Base-by-base conservation (phyloP, 30 jellyfish, hydroid and myxozoan genomes). In the Aurelia sp. region DNA sequence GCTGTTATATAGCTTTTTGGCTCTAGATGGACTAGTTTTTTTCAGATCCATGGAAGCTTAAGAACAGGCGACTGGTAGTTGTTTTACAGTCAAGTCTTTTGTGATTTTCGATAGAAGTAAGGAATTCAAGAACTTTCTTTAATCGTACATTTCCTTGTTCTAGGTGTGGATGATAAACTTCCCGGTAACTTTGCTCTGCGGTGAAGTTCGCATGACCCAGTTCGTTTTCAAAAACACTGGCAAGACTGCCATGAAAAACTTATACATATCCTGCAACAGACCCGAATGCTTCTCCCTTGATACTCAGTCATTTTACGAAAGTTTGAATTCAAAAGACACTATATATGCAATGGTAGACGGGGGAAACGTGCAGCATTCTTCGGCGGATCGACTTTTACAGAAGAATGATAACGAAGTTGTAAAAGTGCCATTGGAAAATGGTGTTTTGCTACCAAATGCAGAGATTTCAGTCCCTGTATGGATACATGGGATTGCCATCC, bases 111-210 rank as follows among this genome's bases (percentile, higher is more conserved):
- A 37, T 37, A 37, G 50, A 37, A 5, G 3, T 37, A 0, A 37
- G 50, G 50, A 37, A 37, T 37, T 7, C 4, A 0, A 44, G 10
- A 15, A 10, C 55, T 7, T 9, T 66, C 10, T 3, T 2, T 21
- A 18, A 7, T 13, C 6, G 17, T 18, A 3, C 21, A 1, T 63
- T 13, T 52, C 64, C 59, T 20, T 27, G 22, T 66, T 76, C n/a
- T 65, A 92, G 98, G 96, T 84, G 4, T 75, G 82, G 86, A 86
- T 92, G 96, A 35, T 81, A 51, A 87, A 92, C 73, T 69, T 92
- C 30, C 98, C 98, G 3, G 76, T 86, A 40, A 86, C 98, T 21
- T 87, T 92, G n/a, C 86, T 92, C 41, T 92, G 98, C 61, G 98
- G 98, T 3, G 98, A 92, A 71, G 90, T 87, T 21, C 93, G 92